phyloP scores from a whole-genome alignment of 1,140 invertebrate genomes.

The Melanaphis sacchari region DNA sequence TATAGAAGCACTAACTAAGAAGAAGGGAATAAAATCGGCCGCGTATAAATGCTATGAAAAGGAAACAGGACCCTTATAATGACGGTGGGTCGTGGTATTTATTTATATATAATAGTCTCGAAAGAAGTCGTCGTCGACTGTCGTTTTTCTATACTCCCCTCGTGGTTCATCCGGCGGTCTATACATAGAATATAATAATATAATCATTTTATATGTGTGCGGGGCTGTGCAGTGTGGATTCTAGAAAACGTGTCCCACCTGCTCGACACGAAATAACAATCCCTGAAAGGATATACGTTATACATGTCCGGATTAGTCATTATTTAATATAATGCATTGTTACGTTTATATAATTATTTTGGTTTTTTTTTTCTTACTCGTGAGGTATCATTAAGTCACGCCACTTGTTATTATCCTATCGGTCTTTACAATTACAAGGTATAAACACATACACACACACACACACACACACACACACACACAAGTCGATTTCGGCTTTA shows the following conservation, averaged over 20 bases:
- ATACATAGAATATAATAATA: not conserved
- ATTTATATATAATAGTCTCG: not conserved
- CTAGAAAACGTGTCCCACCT: slow-evolving; percentile 12
- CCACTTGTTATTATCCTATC: slow-evolving; percentile 54
- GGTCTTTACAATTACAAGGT: slow-evolving; percentile 32
- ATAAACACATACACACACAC: not conserved
- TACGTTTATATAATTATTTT: not conserved
- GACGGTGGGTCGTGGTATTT: not conserved
- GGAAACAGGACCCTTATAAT: slow-evolving; percentile 31
- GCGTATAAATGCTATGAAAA: not conserved
- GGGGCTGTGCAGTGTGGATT: not conserved
- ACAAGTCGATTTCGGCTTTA: not conserved
- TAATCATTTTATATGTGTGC: not conserved
- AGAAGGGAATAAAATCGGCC: not conserved
- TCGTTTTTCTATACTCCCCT: not conserved
- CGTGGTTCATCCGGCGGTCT: not conserved
- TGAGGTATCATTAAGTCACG: slow-evolving; percentile 38
- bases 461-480: no score
- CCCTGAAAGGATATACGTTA: not conserved
- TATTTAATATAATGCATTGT: not conserved
- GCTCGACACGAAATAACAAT: slow-evolving; percentile 38
- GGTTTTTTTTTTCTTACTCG: not conserved
- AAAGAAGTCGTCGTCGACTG: not conserved
- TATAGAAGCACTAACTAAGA: not conserved
- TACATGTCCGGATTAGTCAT: slow-evolving; percentile 24